Evolutionary conservation across 2,797 vertebrate species (phyloP).

Genomic region (Leuciscus waleckii): DNA sequence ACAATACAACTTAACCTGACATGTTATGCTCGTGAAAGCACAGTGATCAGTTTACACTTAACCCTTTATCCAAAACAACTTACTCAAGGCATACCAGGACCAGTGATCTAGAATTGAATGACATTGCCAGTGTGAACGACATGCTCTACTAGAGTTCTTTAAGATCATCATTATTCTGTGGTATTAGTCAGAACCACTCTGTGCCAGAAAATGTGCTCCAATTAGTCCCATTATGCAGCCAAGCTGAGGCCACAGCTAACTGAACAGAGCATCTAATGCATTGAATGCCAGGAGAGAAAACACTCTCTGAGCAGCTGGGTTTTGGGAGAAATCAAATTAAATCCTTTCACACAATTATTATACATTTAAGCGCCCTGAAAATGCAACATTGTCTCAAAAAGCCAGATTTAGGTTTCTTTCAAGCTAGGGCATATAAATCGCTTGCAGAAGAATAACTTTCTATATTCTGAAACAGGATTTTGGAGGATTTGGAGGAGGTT

Average conservation of each 20-base stretch:
- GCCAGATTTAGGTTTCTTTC: not conserved
- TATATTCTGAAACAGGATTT: not conserved
- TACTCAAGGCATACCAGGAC: not conserved
- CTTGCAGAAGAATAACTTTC: not conserved
- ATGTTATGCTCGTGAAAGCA: not conserved
- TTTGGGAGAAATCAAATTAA: conserved; percentile 1
- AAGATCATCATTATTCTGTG: conserved; percentile 4
- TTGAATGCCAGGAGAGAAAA: conserved; percentile 12
- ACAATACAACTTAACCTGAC: not conserved
- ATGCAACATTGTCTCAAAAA: not conserved
- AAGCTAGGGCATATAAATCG: not conserved
- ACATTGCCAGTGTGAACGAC: not conserved
- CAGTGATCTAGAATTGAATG: not conserved
- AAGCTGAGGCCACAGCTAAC: conserved; percentile 39
- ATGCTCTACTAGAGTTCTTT: not conserved
- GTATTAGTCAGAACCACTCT: conserved; percentile 30
- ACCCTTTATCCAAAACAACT: not conserved
- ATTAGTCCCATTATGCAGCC: conserved; percentile 42
- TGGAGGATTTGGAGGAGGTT: not conserved
- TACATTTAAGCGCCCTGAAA: conserved; percentile 1
- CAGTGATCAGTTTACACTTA: not conserved
- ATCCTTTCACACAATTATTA: conserved; percentile 12
- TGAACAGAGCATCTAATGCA: conserved; percentile 34
- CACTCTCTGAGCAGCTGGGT: not conserved
- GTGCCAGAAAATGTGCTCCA: conserved; percentile 49